Conservation (phyloP, 2,888 invertebrate genomes). For the Apamea anceps region DNA sequence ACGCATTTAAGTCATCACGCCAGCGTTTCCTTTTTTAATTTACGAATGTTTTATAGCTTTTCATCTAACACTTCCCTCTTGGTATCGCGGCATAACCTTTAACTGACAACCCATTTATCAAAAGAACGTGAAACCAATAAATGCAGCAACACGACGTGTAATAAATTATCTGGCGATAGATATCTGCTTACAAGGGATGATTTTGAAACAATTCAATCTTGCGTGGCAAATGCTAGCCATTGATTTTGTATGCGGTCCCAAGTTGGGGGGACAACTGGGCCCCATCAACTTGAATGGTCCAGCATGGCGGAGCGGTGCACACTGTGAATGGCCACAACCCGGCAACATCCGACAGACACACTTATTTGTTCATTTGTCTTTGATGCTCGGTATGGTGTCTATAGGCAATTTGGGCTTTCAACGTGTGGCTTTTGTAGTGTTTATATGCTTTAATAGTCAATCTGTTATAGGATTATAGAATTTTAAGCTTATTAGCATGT, state of each 20-base stretch:
- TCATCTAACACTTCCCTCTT: constrained; percentile 6
- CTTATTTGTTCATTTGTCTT: constrained; percentile 54
- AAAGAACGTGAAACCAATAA: constrained; percentile 40
- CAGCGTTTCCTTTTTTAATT: background rate
- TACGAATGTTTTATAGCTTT: constrained; percentile 16
- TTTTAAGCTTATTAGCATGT: background rate
- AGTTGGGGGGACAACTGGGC: constrained; percentile 65
- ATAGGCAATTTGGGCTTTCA: constrained; percentile 24
- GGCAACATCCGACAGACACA: constrained; percentile 43
- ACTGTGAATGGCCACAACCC: constrained; percentile 53
- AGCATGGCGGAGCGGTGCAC: constrained; percentile 57
- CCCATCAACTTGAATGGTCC: constrained; percentile 72
- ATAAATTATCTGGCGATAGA: constrained; percentile 31
- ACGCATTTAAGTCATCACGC: no score
- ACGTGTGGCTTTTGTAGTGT: background rate
- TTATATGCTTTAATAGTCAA: constrained; percentile 2
- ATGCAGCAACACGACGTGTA: constrained; percentile 14
- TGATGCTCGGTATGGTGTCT: constrained; percentile 38
- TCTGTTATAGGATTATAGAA: background rate
- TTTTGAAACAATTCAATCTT: constrained; percentile 43
- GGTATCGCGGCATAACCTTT: constrained; percentile 13
- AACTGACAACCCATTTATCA: constrained; percentile 36
- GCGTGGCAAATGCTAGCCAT: constrained; percentile 73
- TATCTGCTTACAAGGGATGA: constrained; percentile 31
- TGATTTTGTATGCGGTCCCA: constrained; percentile 75